phyloP scores from a whole-genome alignment of 2,113 vertebrate species.

The Nesoenas mayeri region DNA sequence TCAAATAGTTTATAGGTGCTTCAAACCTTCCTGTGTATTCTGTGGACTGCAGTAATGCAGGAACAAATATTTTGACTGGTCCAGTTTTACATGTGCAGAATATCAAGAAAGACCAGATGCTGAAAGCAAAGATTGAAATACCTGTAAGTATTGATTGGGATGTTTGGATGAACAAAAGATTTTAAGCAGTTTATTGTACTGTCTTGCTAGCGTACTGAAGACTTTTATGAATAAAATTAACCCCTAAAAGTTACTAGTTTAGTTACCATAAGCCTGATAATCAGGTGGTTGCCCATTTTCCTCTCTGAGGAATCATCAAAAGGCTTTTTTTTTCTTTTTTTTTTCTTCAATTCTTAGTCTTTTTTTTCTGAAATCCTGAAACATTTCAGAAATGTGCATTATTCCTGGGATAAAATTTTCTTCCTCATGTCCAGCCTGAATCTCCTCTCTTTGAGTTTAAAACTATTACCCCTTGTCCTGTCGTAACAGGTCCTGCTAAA shows the following conservation, averaged over 20 bases:
- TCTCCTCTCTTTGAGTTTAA: too few species aligned
- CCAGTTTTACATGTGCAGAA: constrained; percentile 82
- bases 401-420: neutral
- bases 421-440: too few species aligned
- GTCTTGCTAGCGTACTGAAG: neutral
- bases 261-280: neutral
- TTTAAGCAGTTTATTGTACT: neutral
- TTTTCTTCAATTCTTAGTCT: neutral
- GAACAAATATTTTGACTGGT: constrained; percentile 82
- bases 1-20: constrained; percentile 79
- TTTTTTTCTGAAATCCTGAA: neutral
- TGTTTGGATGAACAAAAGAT: neutral
- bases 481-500: too few species aligned
- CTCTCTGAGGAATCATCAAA: neutral
- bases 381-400: neutral
- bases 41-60: constrained; percentile 87
- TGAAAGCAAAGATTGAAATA: constrained; percentile 84
- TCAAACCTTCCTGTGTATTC: constrained; percentile 73
- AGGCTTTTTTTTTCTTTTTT: neutral
- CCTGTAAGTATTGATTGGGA: constrained; percentile 79
- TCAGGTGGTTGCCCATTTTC: neutral
- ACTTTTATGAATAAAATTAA: neutral
- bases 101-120: constrained; percentile 75
- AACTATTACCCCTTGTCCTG: too few species aligned
- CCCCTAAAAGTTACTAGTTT: neutral